A percentile compares a stretch with the other conserved stretches of the same genome.
These are phyloP conservation scores for Pteropus alecto DNA, from an alignment of 2,113 vertebrate species.

Conservation along the genomic window DNA sequence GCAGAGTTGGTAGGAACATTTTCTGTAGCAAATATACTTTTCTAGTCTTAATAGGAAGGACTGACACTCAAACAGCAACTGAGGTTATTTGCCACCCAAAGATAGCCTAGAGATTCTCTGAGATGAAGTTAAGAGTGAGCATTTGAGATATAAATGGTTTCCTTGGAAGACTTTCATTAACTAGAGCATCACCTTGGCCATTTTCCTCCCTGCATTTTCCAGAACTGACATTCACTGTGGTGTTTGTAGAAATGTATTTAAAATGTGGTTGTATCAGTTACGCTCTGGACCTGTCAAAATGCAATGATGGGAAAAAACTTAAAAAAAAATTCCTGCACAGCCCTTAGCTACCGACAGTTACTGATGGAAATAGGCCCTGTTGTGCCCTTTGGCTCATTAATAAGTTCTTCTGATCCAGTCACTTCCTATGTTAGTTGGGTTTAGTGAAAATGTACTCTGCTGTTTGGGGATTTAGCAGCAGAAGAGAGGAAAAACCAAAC, in stretches of 20 bases:
- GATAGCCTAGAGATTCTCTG: background rate
- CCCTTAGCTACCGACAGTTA: background rate
- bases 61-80: background rate
- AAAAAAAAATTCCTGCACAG: background rate
- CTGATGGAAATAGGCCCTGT: background rate
- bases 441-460: conserved; percentile 7
- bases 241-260: background rate
- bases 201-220: background rate
- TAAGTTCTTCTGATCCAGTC: conserved; percentile 18
- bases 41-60: background rate
- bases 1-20: background rate
- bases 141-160: background rate
- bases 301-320: background rate
- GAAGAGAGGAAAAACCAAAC: background rate
- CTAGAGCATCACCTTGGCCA: background rate
- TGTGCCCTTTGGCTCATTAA: conserved; percentile 1
- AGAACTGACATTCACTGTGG: background rate
- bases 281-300: background rate
- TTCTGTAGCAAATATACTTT: background rate
- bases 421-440: background rate
- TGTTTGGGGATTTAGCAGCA: background rate
- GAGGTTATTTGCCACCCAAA: background rate
- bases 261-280: background rate
- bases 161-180: conserved; percentile 33
- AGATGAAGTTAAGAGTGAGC: background rate